Conservation (phyloP, 2,797 vertebrate species). For the Alectoris magna region DNA sequence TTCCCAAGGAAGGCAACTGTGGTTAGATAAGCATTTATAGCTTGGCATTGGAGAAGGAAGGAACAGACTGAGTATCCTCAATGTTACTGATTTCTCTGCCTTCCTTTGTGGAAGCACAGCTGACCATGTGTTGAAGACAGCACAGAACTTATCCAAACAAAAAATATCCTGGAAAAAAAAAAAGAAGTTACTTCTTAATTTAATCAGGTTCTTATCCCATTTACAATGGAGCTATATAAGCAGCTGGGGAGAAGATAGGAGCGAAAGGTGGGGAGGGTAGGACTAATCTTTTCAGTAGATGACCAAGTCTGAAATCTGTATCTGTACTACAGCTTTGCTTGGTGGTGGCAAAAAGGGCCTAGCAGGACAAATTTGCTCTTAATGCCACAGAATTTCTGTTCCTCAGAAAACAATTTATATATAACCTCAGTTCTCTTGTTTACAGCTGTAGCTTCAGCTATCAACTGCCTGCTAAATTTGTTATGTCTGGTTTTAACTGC, state of each 20-base stretch:
- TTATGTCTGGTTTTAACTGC: background rate
- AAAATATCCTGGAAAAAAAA: background rate
- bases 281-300: background rate
- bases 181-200: background rate
- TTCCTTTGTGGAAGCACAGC: background rate
- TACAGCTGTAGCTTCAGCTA: background rate
- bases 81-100: background rate
- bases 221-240: background rate
- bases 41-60: background rate
- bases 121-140: background rate
- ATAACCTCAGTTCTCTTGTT: conserved; percentile 1
- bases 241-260: background rate
- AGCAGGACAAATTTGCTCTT: background rate
- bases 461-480: conserved; percentile 22
- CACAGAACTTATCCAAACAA: background rate
- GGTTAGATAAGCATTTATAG: background rate
- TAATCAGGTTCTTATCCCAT: background rate
- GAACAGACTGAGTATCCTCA: background rate
- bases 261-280: background rate
- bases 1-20: background rate
- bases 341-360: background rate
- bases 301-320: background rate
- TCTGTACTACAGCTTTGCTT: background rate
- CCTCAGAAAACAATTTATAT: background rate
- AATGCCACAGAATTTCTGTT: background rate